Base-by-base conservation (phyloP, 1,140 invertebrate species). In the Heliothis virescens region DNA sequence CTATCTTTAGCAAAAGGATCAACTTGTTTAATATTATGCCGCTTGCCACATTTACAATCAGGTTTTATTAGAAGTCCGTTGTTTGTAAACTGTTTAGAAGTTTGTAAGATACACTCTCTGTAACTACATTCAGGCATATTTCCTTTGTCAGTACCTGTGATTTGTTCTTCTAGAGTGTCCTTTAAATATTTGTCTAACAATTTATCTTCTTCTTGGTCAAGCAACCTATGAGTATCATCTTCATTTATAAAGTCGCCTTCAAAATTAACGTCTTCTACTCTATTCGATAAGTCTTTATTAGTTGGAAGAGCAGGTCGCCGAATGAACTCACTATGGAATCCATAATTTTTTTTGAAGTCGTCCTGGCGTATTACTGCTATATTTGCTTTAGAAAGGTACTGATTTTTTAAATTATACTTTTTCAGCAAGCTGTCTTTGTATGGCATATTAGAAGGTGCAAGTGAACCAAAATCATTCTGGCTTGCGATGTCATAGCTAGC, bases 171-270 rank as follows among this genome's bases (percentile, higher is more conserved):
- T 34, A 82, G 60, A 16, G 75, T 41, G n/a, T 74, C 76, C 34
- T 65, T 82, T 26, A 82, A 52, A 29, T 71, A 82, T 69, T 62
- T 50, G 18, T 82, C 77, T 16, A 81, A 47, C 16, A 79, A 72
- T 75, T 79, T 84, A 65, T 83, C 63, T 15, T 79, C 81, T 50
- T 80, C 77, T 26, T 48, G 52, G 41, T 60, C 74, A 71, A 69
- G 76, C 63, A 82, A 18, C 41, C 41, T 29, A 48, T 47, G 16
- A 48, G 21, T n/a, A n/a, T 80, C 69, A 5, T 79, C 82, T 15
- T 79, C 69, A 41, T 62, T 72, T 4, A 62, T 29, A 34, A 79
- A 74, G 3, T 81, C 34, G 7, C 48, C 26, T 69, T 53, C 63
- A 18, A 72, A 72, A 47, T 71, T 69, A 48, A 18, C 15, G 5